Evolutionary conservation across 2,888 invertebrate species (phyloP), one percentile per base, ranked within the genome.

Genomic region (Schizotus pectinicornis): DNA sequence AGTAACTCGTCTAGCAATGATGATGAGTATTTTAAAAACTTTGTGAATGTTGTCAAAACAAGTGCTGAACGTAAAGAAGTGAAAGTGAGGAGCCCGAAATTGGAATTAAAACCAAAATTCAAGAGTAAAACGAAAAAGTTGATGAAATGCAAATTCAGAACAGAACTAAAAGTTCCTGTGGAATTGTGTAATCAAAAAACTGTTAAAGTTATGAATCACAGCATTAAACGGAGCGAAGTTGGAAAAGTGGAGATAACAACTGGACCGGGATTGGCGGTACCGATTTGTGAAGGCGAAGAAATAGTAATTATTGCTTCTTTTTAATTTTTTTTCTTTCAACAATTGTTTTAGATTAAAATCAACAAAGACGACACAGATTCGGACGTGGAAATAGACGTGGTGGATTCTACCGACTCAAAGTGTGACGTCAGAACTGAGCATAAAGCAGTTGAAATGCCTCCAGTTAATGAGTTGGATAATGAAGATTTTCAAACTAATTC

Each of bases 311-410:
- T 34, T 43, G 22, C 35, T 7, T 7, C 3, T 45, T 9, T n/a
- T 33, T 37, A 45, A 14, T 6, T 35, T 43, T 1, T 49, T 22
- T 22, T 22, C 5, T 22, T 5, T 37, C 1, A 8, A 50, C 37
- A 46, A 52, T 53, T 43, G 30, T 72, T 72, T 48, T 61, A 79
- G 78, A 71, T 79, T 7, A 78, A 77, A 71, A 75, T 79, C 43
- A 73, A 70, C 58, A 75, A 76, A 62, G 72, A 74, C 53, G 73
- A 74, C 41, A 73, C 71, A 35, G 73, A 74, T 49, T 71, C 72
- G 43, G 87, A 87, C 65, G 80, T 85, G 63, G 87, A 87, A 56
- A 79, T 87, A 61, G 86, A 87, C 59, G 77, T 86, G 63, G 86
- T 85, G 69, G 82, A 81, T 36, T 63, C 62, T 38, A 37, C 37